phyloP scores from a whole-genome alignment of 2,113 vertebrate species.

The Echinops telfairi region DNA sequence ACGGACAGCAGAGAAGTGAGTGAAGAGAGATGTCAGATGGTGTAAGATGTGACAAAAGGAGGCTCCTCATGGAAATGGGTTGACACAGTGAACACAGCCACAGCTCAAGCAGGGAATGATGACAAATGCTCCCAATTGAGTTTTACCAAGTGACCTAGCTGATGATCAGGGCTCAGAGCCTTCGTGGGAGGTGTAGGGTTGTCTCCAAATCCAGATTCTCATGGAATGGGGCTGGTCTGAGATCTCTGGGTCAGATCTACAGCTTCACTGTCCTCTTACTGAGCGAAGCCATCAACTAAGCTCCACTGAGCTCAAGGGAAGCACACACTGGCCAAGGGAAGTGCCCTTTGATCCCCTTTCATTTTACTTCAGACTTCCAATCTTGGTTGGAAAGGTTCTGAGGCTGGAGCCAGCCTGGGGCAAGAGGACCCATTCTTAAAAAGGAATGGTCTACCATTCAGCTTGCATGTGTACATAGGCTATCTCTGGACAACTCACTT shows the following conservation, averaged over 20 bases:
- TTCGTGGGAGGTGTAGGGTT: not conserved
- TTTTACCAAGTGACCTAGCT: conserved; percentile 38
- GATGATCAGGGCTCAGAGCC: not conserved
- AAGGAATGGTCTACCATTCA: not conserved
- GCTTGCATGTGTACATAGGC: not conserved
- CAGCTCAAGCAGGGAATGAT: no score
- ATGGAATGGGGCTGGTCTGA: not conserved
- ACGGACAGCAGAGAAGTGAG: no score
- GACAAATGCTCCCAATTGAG: not conserved
- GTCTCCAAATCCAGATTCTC: not conserved
- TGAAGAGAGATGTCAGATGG: no score
- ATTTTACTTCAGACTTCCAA: not conserved
- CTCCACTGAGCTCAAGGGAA: not conserved
- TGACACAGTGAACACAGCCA: no score
- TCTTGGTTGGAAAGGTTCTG: not conserved
- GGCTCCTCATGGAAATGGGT: no score
- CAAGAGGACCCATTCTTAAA: not conserved
- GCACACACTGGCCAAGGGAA: conserved; percentile 32
- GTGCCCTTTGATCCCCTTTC: conserved; percentile 52
- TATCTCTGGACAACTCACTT: not conserved
- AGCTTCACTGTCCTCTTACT: not conserved
- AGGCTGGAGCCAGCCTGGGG: conserved; percentile 8
- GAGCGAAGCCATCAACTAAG: not conserved
- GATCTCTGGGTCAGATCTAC: not conserved
- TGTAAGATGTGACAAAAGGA: no score